Evolutionary conservation across 1,140 invertebrate genomes (phyloP), one percentile per base, ranked within the genome.

Genomic region (Watersipora subatra): DNA sequence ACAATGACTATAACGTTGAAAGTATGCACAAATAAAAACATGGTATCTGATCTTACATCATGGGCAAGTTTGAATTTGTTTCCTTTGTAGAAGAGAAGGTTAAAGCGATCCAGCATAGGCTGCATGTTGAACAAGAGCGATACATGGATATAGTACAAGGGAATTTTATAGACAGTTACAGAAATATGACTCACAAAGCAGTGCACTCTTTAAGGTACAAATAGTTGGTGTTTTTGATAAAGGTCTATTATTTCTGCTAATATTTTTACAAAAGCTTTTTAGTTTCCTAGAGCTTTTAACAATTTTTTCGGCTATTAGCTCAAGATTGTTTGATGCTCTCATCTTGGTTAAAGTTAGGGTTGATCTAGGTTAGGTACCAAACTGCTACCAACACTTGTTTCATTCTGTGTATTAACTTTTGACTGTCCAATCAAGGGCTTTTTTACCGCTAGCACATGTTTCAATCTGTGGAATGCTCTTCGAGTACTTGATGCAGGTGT

Each of bases 151-250:
- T 79, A 12, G 67, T 79, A 1, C 75, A 79, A 63, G 75, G 74
- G 0, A 62, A 70, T 24, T 78, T 78, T 63, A 29, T 71, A 2
- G 77, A 78, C 65, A 71, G 72, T 0, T 76, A 78, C 61, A 70
- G 70, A 59, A 78, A 77, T 64, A 64, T 76, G 1, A 78, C 76
- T 1, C 68, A 73, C 29, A 78, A 78, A 64, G 90, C 93, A 71
- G 74, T 91, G 0, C 91, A 46, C n/a, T 46, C 34, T 46, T n/a
- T 46, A n/a, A n/a, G 34, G 34, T 46, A n/a, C n/a, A n/a, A n/a
- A n/a, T n/a, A n/a, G n/a, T n/a, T n/a, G n/a, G n/a, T n/a, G n/a
- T n/a, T n/a, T n/a, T n/a, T n/a, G n/a, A n/a, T n/a, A n/a, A n/a
- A 46, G 34, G 7, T 46, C 34, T 46, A 12, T 46, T n/a, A 12